Evolutionary conservation across 1,140 invertebrate genomes (phyloP).

Genomic region (Lordiphosa clarofinis): DNA sequence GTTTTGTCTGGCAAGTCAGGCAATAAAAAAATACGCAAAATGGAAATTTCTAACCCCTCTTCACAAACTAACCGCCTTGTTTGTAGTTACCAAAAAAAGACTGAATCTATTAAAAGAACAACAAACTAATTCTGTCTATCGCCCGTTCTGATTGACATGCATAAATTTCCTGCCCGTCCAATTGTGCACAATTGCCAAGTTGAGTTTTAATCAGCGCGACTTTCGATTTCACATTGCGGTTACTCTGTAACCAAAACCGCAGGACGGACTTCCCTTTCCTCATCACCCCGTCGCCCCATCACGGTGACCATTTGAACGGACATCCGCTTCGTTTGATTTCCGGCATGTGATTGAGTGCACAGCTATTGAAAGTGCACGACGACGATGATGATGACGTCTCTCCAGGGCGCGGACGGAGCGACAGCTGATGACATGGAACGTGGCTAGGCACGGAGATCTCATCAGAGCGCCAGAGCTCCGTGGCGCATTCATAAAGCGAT

Average conservation of each 20-base stretch:
- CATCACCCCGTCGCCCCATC: conserved; percentile 3
- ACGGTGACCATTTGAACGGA: conserved; percentile 57
- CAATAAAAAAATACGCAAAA: conserved; percentile 57
- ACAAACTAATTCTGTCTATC: too few relatives aligned
- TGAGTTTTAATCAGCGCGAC: conserved; percentile 67
- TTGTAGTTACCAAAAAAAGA: too few relatives aligned
- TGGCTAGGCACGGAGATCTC: too few relatives aligned
- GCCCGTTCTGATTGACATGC: conserved; percentile 56
- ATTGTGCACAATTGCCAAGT: conserved; percentile 32
- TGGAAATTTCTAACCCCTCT: conserved; percentile 7
- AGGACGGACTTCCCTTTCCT: conserved; percentile 11
- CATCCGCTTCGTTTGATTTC: conserved; percentile 72
- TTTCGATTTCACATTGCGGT: conserved; percentile 72
- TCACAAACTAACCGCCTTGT: background rate
- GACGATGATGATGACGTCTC: conserved; percentile 20
- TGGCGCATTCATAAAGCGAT: conserved; percentile 64
- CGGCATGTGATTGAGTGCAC: conserved; percentile 74
- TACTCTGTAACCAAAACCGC: conserved; percentile 25
- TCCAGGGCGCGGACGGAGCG: background rate
- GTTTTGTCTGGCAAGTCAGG: conserved; percentile 58
- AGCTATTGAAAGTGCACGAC: conserved; percentile 51
- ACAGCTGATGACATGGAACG: conserved; percentile 10
- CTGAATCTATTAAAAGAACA: too few relatives aligned
- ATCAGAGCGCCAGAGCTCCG: conserved; percentile 29
- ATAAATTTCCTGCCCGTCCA: conserved; percentile 58